Evolutionary conservation across 2,113 vertebrate species (phyloP).

Genomic region (Picathartes gymnocephalus): DNA sequence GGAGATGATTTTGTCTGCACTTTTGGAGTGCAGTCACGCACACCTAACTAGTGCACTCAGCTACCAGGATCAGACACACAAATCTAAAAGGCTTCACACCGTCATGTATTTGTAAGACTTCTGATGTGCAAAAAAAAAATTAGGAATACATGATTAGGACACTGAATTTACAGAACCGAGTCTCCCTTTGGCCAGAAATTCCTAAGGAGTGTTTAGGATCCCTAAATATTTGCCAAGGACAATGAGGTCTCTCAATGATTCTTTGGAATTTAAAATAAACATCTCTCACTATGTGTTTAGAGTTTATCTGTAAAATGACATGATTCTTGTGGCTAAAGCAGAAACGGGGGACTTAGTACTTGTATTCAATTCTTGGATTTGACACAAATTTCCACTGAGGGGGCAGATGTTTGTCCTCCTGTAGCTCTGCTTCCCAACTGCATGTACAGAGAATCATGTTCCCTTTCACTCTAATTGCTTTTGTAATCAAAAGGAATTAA

Average conservation of each 20-base stretch:
- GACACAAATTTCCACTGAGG: neutral
- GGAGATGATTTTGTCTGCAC: neutral
- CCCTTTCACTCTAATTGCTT: neutral
- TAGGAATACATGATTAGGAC: neutral
- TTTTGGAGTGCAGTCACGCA: neutral
- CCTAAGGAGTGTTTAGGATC: neutral
- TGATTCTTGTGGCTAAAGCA: conserved; percentile 14
- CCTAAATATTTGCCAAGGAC: neutral
- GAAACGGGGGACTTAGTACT: neutral
- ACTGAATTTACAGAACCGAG: neutral
- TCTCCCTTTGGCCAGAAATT: neutral
- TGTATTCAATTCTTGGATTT: neutral
- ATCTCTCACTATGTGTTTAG: neutral
- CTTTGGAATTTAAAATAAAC: conserved; percentile 20
- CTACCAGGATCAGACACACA: neutral
- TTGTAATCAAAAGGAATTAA: neutral
- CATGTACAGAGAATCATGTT: neutral
- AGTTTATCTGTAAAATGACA: neutral
- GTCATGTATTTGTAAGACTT: neutral
- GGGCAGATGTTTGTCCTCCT: neutral
- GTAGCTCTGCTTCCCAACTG: neutral
- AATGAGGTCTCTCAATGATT: neutral
- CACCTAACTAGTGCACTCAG: neutral
- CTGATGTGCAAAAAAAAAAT: neutral
- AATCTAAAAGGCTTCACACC: conserved; percentile 1